Evolutionary conservation across 2,113 vertebrate species (phyloP).

Genomic region (Pan troglodytes): NHGRI_mPanTro3-v2.1_pri NC_072401.2:67963001-67963500

Average conservation of each 20-base stretch:
- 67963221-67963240: not conserved
- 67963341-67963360: not conserved
- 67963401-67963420: not conserved
- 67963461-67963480: not conserved
- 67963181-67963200: not conserved
- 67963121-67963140: not conserved
- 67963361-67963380: not conserved
- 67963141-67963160: not conserved
- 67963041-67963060: not conserved
- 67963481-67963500: not conserved
- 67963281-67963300: not conserved
- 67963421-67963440: not conserved
- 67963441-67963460: slow-evolving; percentile 3
- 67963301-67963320: not conserved
- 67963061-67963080: not conserved
- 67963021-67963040: not conserved
- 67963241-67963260: not conserved
- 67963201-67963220: not conserved
- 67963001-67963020: not conserved
- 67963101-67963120: not conserved
- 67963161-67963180: not conserved
- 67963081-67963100: not conserved
- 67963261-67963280: not conserved
- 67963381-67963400: not conserved
- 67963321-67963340: not conserved